Conservation (phyloP, 2,888 invertebrate species). For the Endomychus coccineus region DNA sequence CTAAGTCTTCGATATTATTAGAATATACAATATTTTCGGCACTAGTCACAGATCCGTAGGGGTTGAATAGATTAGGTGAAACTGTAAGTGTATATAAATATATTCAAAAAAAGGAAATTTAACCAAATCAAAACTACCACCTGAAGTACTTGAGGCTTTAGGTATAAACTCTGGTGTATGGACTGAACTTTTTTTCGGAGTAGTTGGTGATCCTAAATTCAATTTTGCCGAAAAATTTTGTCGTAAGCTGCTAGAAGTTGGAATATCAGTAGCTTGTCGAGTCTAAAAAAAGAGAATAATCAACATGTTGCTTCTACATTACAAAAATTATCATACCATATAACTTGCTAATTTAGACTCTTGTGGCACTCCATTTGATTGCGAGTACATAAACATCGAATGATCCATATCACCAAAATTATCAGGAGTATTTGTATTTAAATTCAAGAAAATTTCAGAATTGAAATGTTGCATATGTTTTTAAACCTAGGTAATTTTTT, state of each 20-base stretch:
- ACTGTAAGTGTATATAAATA: constrained; percentile 1
- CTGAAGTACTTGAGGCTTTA: constrained; percentile 27
- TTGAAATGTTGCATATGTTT: too few relatives aligned
- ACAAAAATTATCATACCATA: constrained; percentile 54
- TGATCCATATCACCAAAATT: too few relatives aligned
- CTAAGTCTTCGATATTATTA: constrained; percentile 36
- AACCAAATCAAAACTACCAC: constrained; percentile 5
- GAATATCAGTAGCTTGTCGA: constrained; percentile 34
- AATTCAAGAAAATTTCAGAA: too few relatives aligned
- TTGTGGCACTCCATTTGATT: constrained; percentile 68
- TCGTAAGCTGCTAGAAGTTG: constrained; percentile 30
- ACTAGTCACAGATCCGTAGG: constrained; percentile 35
- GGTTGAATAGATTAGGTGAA: constrained; percentile 42
- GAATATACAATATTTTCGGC: constrained; percentile 25
- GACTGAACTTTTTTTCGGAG: constrained; percentile 46
- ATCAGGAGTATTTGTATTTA: too few relatives aligned
- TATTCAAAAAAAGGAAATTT: constrained; percentile 6
- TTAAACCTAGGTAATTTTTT: too few relatives aligned
- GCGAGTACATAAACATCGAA: constrained; percentile 64
- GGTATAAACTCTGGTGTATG: constrained; percentile 52
- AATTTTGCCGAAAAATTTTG: constrained; percentile 35
- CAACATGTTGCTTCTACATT: background rate
- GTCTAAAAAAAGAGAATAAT: constrained; percentile 26
- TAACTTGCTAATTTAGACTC: constrained; percentile 81
- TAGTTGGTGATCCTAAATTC: constrained; percentile 33